Conservation (phyloP, 2,888 invertebrate species). For the Melieria crassipennis region DNA sequence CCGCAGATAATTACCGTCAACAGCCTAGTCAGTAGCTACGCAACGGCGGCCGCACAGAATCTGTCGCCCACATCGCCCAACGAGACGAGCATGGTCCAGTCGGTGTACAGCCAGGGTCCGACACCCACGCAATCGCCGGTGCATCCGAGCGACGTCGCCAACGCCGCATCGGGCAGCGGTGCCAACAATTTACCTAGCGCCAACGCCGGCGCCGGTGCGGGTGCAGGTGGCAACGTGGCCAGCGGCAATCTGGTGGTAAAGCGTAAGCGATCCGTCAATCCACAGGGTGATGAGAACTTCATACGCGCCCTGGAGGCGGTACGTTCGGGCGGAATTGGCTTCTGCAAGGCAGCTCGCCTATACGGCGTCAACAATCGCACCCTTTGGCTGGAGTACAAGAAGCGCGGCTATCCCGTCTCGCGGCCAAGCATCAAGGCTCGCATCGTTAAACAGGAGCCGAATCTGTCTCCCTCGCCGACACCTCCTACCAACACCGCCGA, state of each 20-base stretch:
- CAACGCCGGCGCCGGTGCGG: constrained; percentile 41
- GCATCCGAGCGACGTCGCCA: constrained; percentile 60
- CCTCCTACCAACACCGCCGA: constrained; percentile 62
- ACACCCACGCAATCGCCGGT: constrained; percentile 66
- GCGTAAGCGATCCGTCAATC: constrained; percentile 79
- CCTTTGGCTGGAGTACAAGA: constrained; percentile 86
- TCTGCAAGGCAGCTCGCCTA: constrained; percentile 85
- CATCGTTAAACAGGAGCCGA: constrained; percentile 73
- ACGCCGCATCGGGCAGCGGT: constrained; percentile 55
- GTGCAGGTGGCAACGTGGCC: constrained; percentile 43
- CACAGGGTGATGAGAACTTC: constrained; percentile 85
- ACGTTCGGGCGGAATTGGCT: constrained; percentile 83
- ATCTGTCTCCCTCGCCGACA: constrained; percentile 71
- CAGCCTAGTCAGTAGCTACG: constrained; percentile 68
- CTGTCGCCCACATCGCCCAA: constrained; percentile 71
- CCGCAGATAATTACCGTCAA: constrained; percentile 66
- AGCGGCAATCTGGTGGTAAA: constrained; percentile 66
- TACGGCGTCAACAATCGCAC: constrained; percentile 88
- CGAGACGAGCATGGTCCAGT: constrained; percentile 68
- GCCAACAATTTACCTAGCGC: constrained; percentile 42
- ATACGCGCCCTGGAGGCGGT: constrained; percentile 84
- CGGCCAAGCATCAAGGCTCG: constrained; percentile 81
- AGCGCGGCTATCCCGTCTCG: constrained; percentile 83
- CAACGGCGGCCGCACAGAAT: constrained; percentile 62
- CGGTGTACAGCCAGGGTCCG: constrained; percentile 67